Evolutionary conservation across 2,113 vertebrate species (phyloP).

Genomic region (Psilopsiagon aurifrons): DNA sequence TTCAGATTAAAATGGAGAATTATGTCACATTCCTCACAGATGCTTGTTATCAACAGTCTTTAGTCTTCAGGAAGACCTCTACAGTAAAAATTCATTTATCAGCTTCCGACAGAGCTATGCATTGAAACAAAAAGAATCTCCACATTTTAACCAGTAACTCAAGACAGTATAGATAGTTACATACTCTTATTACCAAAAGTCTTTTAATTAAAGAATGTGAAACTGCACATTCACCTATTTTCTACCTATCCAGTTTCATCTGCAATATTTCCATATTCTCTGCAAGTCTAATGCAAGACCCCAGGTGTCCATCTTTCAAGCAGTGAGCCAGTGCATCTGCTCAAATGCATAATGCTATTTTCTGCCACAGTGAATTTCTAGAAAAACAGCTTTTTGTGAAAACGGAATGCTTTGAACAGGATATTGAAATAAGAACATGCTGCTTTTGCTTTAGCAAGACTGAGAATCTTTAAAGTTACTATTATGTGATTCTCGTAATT

Average conservation of each 20-base stretch:
- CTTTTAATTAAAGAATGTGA: background rate
- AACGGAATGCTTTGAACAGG: background rate
- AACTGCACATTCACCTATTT: background rate
- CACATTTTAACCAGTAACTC: background rate
- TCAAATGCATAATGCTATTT: constrained; percentile 30
- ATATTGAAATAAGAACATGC: background rate
- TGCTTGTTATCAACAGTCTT: background rate
- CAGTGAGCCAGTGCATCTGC: background rate
- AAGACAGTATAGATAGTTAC: background rate
- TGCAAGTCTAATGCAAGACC: background rate
- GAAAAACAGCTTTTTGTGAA: background rate
- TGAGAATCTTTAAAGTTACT: background rate
- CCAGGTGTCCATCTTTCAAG: background rate
- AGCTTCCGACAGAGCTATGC: background rate
- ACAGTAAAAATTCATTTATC: background rate
- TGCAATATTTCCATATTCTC: background rate
- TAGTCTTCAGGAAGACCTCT: background rate
- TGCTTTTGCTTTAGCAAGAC: background rate
- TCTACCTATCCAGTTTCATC: background rate
- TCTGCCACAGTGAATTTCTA: constrained; percentile 21
- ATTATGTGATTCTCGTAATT: background rate
- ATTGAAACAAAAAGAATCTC: background rate
- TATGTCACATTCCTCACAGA: background rate
- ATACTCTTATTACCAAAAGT: background rate
- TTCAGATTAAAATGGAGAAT: background rate